Evolutionary conservation across 2,888 invertebrate genomes (phyloP), one percentile per base, ranked within the genome.

Genomic region (Scaptomyza reducta): DNA sequence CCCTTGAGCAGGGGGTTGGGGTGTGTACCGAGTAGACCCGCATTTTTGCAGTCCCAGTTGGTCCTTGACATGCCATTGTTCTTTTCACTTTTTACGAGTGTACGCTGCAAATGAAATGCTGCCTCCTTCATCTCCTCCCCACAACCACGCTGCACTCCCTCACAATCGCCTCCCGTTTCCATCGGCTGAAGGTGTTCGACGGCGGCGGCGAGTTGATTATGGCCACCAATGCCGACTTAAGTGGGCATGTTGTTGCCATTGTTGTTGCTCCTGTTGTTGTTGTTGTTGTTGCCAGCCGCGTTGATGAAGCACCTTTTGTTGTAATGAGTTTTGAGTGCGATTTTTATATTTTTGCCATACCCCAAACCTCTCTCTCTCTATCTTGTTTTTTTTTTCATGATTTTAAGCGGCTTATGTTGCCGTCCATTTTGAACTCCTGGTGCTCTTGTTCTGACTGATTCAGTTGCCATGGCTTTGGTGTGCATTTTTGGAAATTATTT

Each of bases 291-390:
- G 64, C 33, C 13, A 35, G 61, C 61, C 45, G 38, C 73, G 62
- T 68, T 80, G 84, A 84, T 85, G 87, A 87, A 88, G 88, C 82
- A 87, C 87, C 88, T 87, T 85, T 85, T 85, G 88, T 85, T 87
- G 85, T 88, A 88, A 85, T 85, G 85, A 85, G 85, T 87, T 85
- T 85, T 69, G 70, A 85, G 85, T 87, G 88, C 70, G 68, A 88
- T 70, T 80, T 72, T 53, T 65, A 76, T 70, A 88, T 70, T 63
- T 58, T 38, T 53, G 16, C 38, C 16, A 16, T 40, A 16, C 31
- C 40, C 60, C 40, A 14, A 38, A 38, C 38, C 38, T 38, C 2
- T 29, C 10, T 9, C 16, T 1, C 10, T 67, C n/a, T n/a, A n/a
- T n/a, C n/a, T n/a, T n/a, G n/a, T n/a, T n/a, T n/a, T n/a, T 66